phyloP scores from a whole-genome alignment of 2,888 invertebrate genomes.

The Alcis repandata region DNA sequence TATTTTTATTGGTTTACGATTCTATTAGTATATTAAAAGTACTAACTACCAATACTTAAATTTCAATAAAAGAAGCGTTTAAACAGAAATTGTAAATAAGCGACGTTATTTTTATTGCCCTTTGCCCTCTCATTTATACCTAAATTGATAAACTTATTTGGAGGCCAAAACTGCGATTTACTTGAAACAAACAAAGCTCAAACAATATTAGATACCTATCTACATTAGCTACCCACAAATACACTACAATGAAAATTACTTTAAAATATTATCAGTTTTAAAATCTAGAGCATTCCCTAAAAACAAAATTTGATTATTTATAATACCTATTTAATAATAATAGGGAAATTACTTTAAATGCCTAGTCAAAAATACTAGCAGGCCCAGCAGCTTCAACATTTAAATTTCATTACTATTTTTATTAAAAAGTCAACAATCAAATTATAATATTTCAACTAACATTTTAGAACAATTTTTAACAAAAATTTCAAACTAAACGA shows the following conservation, averaged over 20 bases:
- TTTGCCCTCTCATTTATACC: background rate
- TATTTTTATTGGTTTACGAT: no score
- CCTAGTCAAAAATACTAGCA: background rate
- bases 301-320: background rate
- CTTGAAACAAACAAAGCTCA: background rate
- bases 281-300: background rate
- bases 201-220: background rate
- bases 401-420: background rate
- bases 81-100: background rate
- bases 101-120: background rate
- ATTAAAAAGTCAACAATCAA: background rate
- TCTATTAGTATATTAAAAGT: no score
- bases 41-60: no score
- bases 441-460: background rate
- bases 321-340: no score
- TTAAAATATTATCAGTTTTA: conserved; percentile 2
- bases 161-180: background rate
- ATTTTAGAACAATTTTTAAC: background rate
- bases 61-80: background rate
- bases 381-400: no score
- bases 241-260: background rate
- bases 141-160: conserved; percentile 12
- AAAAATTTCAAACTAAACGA: background rate
- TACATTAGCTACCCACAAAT: no score
- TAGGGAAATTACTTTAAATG: background rate